Conservation (phyloP, 2,888 invertebrate species). For the Tipula unca region DNA sequence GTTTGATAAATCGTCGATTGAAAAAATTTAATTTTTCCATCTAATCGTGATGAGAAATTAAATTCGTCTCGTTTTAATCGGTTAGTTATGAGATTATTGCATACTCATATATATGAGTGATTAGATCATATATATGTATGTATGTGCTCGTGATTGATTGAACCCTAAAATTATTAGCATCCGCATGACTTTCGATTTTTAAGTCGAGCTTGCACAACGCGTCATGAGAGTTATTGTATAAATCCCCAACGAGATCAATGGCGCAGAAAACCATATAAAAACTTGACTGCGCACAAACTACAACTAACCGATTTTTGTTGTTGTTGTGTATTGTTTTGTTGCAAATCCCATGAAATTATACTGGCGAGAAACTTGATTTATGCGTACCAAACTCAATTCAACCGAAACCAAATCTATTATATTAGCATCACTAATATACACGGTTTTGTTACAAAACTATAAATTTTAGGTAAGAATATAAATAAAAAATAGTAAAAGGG, state of each 20-base stretch:
- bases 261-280: neutral
- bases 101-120: neutral
- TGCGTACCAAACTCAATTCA: neutral
- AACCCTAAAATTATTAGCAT: neutral
- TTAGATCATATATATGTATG: neutral
- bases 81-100: slow-evolving; percentile 2
- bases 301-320: neutral
- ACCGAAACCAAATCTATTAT: slow-evolving; percentile 14
- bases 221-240: neutral
- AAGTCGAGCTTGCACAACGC: no score
- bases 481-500: neutral
- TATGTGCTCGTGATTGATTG: neutral
- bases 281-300: neutral
- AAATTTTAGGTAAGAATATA: neutral
- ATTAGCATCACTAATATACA: neutral
- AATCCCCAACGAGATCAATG: neutral
- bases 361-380: neutral
- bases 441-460: neutral
- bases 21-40: neutral
- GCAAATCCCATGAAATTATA: neutral
- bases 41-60: neutral
- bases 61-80: neutral
- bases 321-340: neutral
- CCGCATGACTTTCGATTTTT: neutral
- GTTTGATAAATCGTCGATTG: neutral